phyloP scores from a whole-genome alignment of 2,113 vertebrate species.

The Hemibagrus wyckioides region DNA sequence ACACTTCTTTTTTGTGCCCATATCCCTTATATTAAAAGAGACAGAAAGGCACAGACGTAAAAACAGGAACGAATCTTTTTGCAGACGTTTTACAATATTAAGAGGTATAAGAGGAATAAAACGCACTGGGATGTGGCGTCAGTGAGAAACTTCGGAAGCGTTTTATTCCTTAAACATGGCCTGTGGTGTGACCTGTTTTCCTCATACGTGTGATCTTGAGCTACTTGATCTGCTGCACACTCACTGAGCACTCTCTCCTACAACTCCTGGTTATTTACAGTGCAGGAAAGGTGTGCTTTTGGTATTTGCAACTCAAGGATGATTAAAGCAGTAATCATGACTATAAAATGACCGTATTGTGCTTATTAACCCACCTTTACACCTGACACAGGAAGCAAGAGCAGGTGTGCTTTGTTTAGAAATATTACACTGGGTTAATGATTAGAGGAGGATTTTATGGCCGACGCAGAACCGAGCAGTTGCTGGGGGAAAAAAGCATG shows the following conservation, averaged over 20 bases:
- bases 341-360: neutral
- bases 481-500: neutral
- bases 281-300: neutral
- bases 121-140: neutral
- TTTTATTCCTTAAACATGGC: neutral
- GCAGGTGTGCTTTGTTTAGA: constrained; percentile 22
- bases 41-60: neutral
- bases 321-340: neutral
- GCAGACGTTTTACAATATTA: neutral
- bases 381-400: neutral
- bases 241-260: neutral
- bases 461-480: neutral
- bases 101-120: neutral
- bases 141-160: neutral
- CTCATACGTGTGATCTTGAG: neutral
- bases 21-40: neutral
- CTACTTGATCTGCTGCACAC: neutral
- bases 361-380: neutral
- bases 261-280: neutral
- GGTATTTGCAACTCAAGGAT: neutral
- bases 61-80: neutral
- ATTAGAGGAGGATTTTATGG: neutral
- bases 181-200: neutral
- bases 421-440: constrained; percentile 14
- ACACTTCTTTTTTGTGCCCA: no score